Evolutionary conservation across 1,140 invertebrate species (phyloP).

Genomic region (Lepidurus arcticus): DNA sequence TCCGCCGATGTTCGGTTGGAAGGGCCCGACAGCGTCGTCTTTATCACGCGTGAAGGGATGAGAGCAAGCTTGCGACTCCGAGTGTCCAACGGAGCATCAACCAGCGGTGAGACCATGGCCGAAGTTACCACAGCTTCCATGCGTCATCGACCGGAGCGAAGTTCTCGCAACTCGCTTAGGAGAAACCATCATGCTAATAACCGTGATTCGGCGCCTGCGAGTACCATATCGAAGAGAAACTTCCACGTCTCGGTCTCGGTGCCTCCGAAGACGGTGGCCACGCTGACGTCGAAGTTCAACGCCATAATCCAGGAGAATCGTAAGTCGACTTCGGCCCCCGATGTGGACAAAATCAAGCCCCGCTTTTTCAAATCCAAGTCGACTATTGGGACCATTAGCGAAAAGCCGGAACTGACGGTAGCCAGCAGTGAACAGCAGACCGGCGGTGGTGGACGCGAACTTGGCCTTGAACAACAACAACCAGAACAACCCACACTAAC

Average conservation of each 20-base stretch:
- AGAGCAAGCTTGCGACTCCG: constrained; percentile 31
- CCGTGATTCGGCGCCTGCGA: constrained; percentile 14
- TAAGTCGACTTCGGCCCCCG: not conserved
- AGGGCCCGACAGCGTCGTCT: constrained; percentile 24
- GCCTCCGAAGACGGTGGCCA: constrained; percentile 27
- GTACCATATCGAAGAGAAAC: constrained; percentile 13
- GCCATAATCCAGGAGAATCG: constrained; percentile 30
- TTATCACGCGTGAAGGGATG: constrained; percentile 31
- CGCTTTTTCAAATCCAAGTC: constrained; percentile 6
- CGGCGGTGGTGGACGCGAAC: not conserved
- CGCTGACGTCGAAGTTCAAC: constrained; percentile 33
- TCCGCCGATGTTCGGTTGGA: constrained; percentile 23
- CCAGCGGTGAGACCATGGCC: not conserved
- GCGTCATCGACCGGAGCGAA: constrained; percentile 10
- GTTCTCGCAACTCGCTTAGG: not conserved
- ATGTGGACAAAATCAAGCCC: not conserved
- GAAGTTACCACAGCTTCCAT: not conserved
- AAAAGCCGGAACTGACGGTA: constrained; percentile 1
- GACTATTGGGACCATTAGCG: not conserved
- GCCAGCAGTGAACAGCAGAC: not conserved
- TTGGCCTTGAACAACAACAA: not conserved
- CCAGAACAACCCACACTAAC: constrained; percentile 26
- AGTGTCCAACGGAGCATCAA: not conserved
- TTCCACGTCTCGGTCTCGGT: constrained; percentile 29
- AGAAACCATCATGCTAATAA: constrained; percentile 10